Conservation (phyloP, 2,888 invertebrate species). For the Ypsolopha scabrella region DNA sequence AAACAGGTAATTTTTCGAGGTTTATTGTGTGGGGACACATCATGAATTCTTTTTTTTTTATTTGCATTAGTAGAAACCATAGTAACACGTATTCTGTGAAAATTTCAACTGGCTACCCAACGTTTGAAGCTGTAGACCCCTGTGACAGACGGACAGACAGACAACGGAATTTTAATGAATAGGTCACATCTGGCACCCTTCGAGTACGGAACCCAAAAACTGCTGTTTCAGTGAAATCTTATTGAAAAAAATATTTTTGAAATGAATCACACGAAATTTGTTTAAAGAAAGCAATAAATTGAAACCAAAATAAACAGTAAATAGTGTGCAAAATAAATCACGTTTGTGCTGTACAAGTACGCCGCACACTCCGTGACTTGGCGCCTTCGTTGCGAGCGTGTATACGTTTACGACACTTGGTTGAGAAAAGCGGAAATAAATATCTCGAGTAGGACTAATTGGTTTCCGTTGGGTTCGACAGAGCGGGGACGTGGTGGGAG, state of each 20-base stretch:
- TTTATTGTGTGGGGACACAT: too few species aligned
- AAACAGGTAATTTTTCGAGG: too few species aligned
- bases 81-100: too few species aligned
- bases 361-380: conserved; percentile 10
- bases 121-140: too few species aligned
- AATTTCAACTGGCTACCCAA: too few species aligned
- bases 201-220: too few species aligned
- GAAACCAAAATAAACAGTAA: not conserved
- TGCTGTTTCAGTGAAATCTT: not conserved
- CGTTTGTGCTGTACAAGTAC: conserved; percentile 21
- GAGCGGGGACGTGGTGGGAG: conserved; percentile 7
- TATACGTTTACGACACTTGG: conserved; percentile 36
- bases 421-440: conserved; percentile 63
- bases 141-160: not conserved
- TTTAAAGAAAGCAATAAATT: not conserved
- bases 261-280: not conserved
- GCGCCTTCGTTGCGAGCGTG: conserved; percentile 7
- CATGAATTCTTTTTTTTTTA: too few species aligned
- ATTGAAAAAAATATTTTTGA: not conserved
- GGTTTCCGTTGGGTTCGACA: conserved; percentile 63
- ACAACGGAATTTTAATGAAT: conserved; percentile 22
- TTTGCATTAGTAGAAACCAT: too few species aligned
- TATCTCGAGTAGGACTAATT: conserved; percentile 62
- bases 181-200: too few species aligned
- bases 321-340: not conserved